Percentiles rank a stretch among this genome's conserved stretches.
These are phyloP conservation scores for Lepidostoma basale DNA, from an alignment of 1,140 invertebrate genomes.

Conservation along the genomic window DNA sequence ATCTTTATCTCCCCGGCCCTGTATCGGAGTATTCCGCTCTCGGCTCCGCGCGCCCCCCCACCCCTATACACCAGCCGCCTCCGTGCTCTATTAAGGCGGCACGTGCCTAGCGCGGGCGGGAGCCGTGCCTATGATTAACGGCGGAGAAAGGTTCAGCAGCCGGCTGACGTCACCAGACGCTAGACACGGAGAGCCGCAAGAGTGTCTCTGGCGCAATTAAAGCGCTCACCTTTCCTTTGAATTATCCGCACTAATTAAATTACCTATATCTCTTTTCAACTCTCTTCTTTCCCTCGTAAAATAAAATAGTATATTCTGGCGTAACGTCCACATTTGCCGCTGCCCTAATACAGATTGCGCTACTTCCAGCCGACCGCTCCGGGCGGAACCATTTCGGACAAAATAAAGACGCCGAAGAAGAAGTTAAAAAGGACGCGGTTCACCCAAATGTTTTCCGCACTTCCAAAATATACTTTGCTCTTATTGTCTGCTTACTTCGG, in stretches of 20 bases:
- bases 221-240: slow-evolving; percentile 12
- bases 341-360: slow-evolving; percentile 17
- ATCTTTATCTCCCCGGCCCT: not conserved
- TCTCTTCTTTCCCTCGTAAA: slow-evolving; percentile 11
- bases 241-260: slow-evolving; percentile 20
- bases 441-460: no score
- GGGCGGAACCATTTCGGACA: no score
- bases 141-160: not conserved
- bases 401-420: no score
- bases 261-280: slow-evolving; percentile 19
- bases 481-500: no score
- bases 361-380: no score
- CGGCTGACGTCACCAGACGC: no score
- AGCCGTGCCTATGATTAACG: not conserved
- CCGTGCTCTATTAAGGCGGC: not conserved
- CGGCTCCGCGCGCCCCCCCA: not conserved
- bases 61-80: not conserved
- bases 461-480: no score
- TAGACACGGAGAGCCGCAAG: no score
- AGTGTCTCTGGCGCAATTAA: slow-evolving; percentile 18
- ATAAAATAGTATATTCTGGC: slow-evolving; percentile 11
- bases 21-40: not conserved
- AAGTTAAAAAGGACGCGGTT: no score
- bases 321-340: not conserved
- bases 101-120: not conserved